Evolutionary conservation across 2,113 vertebrate species (phyloP).

Genomic region (Illadopsis cleaveri): DNA sequence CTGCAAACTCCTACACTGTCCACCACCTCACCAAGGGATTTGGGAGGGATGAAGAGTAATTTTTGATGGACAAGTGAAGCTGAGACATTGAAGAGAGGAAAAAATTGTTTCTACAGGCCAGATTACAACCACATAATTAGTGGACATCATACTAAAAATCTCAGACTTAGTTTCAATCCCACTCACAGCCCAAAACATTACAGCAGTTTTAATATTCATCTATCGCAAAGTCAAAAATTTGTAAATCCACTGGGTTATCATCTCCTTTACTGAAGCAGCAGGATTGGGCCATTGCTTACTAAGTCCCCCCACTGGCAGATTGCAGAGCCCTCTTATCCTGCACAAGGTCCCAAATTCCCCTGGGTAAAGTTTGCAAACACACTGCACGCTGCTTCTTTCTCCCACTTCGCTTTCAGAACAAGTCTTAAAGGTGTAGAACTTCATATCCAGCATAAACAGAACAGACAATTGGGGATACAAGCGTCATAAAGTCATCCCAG

Average conservation of each 20-base stretch:
- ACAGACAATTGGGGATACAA: no score
- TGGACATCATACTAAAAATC: not conserved
- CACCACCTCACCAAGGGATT: not conserved
- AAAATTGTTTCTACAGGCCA: not conserved
- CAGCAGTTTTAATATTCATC: not conserved
- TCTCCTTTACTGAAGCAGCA: not conserved
- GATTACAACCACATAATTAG: not conserved
- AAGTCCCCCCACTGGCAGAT: rapidly evolving
- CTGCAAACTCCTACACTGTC: not conserved
- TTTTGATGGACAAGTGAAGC: not conserved
- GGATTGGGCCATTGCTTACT: rapidly evolving
- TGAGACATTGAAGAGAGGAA: not conserved
- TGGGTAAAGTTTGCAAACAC: not conserved
- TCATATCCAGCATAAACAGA: no score
- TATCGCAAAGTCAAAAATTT: not conserved
- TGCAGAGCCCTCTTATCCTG: not conserved
- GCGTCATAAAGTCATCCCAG: no score
- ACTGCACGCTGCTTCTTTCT: no score
- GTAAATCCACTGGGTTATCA: not conserved
- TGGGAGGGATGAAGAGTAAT: not conserved
- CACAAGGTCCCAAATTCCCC: not conserved
- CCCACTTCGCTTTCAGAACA: no score
- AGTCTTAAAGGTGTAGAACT: no score
- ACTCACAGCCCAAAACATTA: not conserved
- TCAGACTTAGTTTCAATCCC: not conserved